Conservation (phyloP, 1,140 invertebrate genomes). For the Drosophila melanogaster region DNA sequence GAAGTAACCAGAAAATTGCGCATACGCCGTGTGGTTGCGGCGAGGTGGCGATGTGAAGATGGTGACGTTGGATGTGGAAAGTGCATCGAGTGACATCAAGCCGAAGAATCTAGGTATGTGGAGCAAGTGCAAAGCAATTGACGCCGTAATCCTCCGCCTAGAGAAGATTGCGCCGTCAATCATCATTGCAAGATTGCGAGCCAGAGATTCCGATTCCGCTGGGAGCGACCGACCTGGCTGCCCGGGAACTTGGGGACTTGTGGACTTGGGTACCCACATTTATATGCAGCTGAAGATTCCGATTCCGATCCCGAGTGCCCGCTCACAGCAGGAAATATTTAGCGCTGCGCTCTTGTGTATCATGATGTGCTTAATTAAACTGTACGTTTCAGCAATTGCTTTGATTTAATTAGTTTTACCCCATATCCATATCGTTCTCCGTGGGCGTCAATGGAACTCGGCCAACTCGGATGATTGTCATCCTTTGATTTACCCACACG, state of each 20-base stretch:
- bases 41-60: no score
- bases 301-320: slow-evolving; percentile 6
- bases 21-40: no score
- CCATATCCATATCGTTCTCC: slow-evolving; percentile 1
- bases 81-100: slow-evolving; percentile 39
- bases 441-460: slow-evolving; percentile 22
- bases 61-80: background rate
- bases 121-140: slow-evolving; percentile 84
- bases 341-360: slow-evolving; percentile 36
- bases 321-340: slow-evolving; percentile 78
- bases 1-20: no score
- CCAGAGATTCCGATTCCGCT: slow-evolving; percentile 13
- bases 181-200: slow-evolving; percentile 18
- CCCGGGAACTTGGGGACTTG: background rate
- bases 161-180: slow-evolving; percentile 64
- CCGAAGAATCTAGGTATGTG: slow-evolving; percentile 69
- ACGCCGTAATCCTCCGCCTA: slow-evolving; percentile 43
- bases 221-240: background rate
- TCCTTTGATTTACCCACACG: no score
- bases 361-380: slow-evolving; percentile 66
- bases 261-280: background rate
- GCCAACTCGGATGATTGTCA: background rate
- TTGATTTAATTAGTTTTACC: slow-evolving; percentile 74
- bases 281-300: background rate
- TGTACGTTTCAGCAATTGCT: slow-evolving; percentile 66